Evolutionary conservation across 2,888 invertebrate species (phyloP).

Genomic region (Clepsis dumicolana): DNA sequence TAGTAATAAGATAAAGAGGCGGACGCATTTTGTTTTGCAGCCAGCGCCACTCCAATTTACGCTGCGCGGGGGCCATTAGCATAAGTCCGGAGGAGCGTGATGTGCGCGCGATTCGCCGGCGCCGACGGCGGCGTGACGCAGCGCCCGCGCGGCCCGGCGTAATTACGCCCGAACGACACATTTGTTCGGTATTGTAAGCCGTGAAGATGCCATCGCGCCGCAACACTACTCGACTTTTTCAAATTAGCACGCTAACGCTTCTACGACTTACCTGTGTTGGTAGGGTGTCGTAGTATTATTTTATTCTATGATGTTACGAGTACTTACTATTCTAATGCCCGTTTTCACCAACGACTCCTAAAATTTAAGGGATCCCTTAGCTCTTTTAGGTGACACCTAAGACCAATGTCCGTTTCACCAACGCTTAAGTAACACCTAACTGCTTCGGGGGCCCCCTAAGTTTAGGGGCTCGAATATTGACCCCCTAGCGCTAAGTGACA

Average conservation of each 20-base stretch:
- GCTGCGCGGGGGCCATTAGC: conserved; percentile 82
- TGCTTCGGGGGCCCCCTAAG: no score
- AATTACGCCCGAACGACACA: conserved; percentile 82
- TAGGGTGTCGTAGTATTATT: not conserved
- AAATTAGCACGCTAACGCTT: conserved; percentile 76
- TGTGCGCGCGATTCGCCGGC: conserved; percentile 76
- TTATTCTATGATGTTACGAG: not conserved
- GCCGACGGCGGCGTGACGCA: conserved; percentile 57
- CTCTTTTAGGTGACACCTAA: no score
- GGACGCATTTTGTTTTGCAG: conserved; percentile 81
- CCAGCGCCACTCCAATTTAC: conserved; percentile 82
- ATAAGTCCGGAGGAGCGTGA: conserved; percentile 82
- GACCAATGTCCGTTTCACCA: no score
- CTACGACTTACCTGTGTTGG: conserved; percentile 47
- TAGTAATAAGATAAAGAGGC: conserved; percentile 84
- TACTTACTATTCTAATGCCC: not conserved
- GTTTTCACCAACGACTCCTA: no score
- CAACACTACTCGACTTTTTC: conserved; percentile 73
- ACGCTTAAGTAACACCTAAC: no score
- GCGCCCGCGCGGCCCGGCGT: conserved; percentile 60
- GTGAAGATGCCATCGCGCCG: conserved; percentile 82
- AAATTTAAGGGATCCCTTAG: no score
- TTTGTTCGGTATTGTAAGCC: conserved; percentile 85
- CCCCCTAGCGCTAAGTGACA: no score
- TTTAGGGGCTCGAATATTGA: no score